Evolutionary conservation across 2,797 vertebrate genomes (phyloP).

Genomic region (Capromys pilorides): DNA sequence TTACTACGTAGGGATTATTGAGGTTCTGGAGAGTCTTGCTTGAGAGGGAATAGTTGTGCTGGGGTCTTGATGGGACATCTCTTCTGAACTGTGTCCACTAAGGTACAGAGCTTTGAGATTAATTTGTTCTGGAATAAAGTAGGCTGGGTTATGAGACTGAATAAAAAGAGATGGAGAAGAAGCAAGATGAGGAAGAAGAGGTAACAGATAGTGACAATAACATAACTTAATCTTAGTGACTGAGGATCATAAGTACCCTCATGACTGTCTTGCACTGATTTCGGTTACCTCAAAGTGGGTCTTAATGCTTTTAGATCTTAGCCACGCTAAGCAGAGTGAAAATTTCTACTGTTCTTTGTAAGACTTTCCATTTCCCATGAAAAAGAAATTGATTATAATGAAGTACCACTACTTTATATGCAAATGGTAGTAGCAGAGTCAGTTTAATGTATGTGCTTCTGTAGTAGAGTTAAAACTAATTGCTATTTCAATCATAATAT

Average conservation of each 20-base stretch:
- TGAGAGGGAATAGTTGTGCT: background rate
- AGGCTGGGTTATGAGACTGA: background rate
- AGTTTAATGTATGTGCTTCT: background rate
- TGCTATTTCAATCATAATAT: constrained; percentile 18
- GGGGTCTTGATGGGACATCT: background rate
- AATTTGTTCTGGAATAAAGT: background rate
- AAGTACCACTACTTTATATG: constrained; percentile 12
- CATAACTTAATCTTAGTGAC: constrained; percentile 11
- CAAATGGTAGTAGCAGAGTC: background rate
- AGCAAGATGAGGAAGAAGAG: constrained; percentile 7
- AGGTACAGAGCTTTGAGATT: constrained; percentile 27
- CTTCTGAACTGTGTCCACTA: constrained; percentile 28
- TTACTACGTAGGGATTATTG: background rate
- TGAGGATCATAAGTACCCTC: background rate
- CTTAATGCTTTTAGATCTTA: constrained; percentile 24
- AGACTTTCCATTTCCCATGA: constrained; percentile 17
- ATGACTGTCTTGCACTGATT: constrained; percentile 3
- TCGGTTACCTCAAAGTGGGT: background rate
- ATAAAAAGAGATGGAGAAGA: background rate
- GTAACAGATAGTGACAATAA: background rate
- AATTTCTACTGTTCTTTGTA: background rate
- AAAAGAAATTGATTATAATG: constrained; percentile 37
- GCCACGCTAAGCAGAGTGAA: background rate
- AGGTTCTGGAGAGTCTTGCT: background rate
- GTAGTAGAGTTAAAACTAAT: background rate